Evolutionary conservation across 2,113 vertebrate species (phyloP), one percentile per base, ranked within the genome.

Genomic region (Nothocercus julius): DNA sequence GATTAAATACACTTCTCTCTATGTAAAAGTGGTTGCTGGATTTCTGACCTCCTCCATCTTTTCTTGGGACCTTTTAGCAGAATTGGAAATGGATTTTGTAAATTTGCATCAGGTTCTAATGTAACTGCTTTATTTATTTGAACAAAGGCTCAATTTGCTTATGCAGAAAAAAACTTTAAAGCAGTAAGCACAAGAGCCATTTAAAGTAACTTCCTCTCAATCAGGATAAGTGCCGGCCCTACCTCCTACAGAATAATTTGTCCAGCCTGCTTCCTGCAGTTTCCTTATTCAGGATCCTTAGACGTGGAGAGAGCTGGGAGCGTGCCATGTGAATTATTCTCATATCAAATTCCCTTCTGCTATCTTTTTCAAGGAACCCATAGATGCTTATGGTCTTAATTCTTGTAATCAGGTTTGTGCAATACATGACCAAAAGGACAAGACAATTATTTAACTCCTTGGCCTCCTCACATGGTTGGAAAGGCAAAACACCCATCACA

Each of bases 121-220:
- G 73, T 4, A 12, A 76, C 32, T 72, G 28, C 25, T 91, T 67
- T 90, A 81, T 97, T 96, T 96, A 91, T 97, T 93, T 97, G 86
- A 92, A 94, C 36, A 86, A 11, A 84, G 66, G 40, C n/a, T 86
- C 36, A 81, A 93, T 92, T 86, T 96, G 38, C 69, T 94, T 86
- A 88, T 92, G 56, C 88, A 93, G 27, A 88, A 86, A 93, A 93
- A 87, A 93, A 28, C 80, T 93, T 94, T 16, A 85, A 91, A 93
- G 83, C 62, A 96, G 49, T 34, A 81, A 75, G 56, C 28, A 51
- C 51, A 94, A 89, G 34, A 38, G 25, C 68, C 59, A 88, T 81
- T 95, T 90, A 75, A 90, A 84, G 91, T 81, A 94, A 91, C 85
- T 96, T 96, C 93, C 90, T 72, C 49, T 81, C 83, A 94, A 87